Base-by-base conservation (phyloP, 2,888 invertebrate genomes). In the Altica lythri region DNA sequence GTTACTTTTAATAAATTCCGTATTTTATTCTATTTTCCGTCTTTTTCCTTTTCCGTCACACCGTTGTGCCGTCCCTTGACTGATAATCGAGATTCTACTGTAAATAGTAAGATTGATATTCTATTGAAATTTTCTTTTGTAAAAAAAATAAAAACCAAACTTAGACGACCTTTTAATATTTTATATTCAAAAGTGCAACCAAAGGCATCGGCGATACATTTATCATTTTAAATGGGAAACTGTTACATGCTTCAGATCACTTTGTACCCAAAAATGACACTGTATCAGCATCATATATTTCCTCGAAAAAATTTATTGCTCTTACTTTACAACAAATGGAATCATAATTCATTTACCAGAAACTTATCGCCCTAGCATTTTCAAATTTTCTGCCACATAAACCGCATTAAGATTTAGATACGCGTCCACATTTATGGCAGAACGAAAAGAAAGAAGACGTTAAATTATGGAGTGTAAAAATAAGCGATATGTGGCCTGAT, bases 391-490 rank as follows among this genome's bases (percentile, higher is more conserved):
- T 65, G 67, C 69, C 65, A 71, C 69, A 73, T 72, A 72, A 73
- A 72, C 67, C 68, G 65, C 70, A 64, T 72, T 70, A 70, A 71
- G 71, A 69, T 70, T 70, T 70, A 68, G 69, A 66, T 68, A 67
- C 63, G 66, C 65, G 57, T 53, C 59, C 57, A 66, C 65, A 60
- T 62, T 60, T 42, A 32, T 30, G 55, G 55, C 56, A 60, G 57
- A 49, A 57, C 62, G 55, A 60, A 57, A 60, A 63, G 62, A 63
- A 63, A 65, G 65, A 63, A 67, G 66, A 67, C 67, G 60, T 67
- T 72, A 72, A 73, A 70, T 73, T 73, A 73, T 72, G 71, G 69
- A 70, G 72, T 74, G 72, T 70, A 73, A 72, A 73, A 72, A 72
- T 71, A 72, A 71, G 71, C 72, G 72, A 72, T 74, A 72, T 73